Evolutionary conservation across 1,140 invertebrate genomes (phyloP), one percentile per base, ranked within the genome.

Genomic region (Bombus sibiricus): DNA sequence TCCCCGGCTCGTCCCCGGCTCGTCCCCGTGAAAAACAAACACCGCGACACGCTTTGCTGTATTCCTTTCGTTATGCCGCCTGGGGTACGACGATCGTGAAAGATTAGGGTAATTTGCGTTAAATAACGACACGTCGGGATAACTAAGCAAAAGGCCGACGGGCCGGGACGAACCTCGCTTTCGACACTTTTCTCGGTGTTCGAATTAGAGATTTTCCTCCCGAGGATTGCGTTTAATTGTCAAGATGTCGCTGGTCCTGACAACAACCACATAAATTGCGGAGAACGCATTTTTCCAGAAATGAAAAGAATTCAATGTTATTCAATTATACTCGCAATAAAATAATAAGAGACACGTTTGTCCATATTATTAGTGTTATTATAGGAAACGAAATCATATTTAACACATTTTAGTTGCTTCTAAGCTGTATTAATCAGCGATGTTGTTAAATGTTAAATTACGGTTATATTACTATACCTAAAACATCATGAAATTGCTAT

Each of bases 1-100:
- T 85, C 68, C 81, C 83, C 62, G 77, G 81, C 79, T 53, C 62
- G 34, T 66, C 43, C 34, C 64, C 43, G 64, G 72, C 71, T 83
- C 80, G 89, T 85, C 68, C 81, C 83, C 62, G 77, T 22, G 72
- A 87, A 88, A 90, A 90, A 90, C 86, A 90, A 88, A 90, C 85
- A 87, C 83, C 76, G 66, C 73, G 77, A 89, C 59, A n/a, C 81
- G 76, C 78, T 86, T 80, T 39, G 76, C 71, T 86, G 85, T 89
- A 83, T 74, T 86, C 88, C 85, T 89, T 62, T 89, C 88, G 86
- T 89, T 89, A 72, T 80, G 71, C 28, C 80, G 57, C 47, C 57
- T 80, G 83, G 81, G 81, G 84, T 81, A 86, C 71, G 78, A 77
- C 89, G 86, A 90, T 90, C 86, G 72, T 72, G 79, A 81, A 85